These are phyloP conservation scores for Miltochrista miniata DNA, from an alignment of 2,888 invertebrate genomes.

Conservation along the genomic window DNA sequence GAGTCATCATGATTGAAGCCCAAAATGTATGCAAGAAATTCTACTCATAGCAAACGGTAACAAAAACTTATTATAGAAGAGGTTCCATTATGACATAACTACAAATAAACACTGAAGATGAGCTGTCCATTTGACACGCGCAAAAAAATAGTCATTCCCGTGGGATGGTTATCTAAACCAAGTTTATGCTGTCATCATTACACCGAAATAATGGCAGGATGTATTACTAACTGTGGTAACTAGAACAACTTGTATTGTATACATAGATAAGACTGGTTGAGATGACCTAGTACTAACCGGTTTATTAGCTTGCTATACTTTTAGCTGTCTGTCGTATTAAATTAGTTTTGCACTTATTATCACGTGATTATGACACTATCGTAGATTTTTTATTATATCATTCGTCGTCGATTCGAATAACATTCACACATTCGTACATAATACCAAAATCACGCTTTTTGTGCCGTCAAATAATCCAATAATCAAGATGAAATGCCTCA, in stretches of 20 bases:
- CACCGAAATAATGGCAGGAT: slow-evolving; percentile 22
- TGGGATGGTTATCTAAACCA: slow-evolving; percentile 25
- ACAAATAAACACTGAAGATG: background rate
- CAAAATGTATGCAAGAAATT: slow-evolving; percentile 3
- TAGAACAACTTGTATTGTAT: slow-evolving; percentile 27
- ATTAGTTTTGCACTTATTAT: slow-evolving; percentile 28
- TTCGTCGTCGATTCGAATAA: background rate
- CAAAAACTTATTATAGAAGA: background rate
- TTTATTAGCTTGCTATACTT: slow-evolving; percentile 25
- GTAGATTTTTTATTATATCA: slow-evolving; percentile 16
- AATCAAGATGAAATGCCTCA: background rate
- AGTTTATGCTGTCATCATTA: slow-evolving; percentile 26
- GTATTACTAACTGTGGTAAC: slow-evolving; percentile 24
- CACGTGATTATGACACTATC: slow-evolving; percentile 16
- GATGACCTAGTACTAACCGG: slow-evolving; percentile 27
- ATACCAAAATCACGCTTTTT: background rate
- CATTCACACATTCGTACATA: background rate
- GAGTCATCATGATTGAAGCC: slow-evolving; percentile 15
- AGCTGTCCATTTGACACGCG: background rate
- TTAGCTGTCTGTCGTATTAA: slow-evolving; percentile 43
- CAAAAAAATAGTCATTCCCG: background rate
- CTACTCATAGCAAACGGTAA: background rate
- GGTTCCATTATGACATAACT: background rate
- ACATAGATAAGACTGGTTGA: slow-evolving; percentile 17
- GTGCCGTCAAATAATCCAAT: background rate